Conservation (phyloP, 1,140 invertebrate genomes). For the Drosophila ananassae region DNA sequence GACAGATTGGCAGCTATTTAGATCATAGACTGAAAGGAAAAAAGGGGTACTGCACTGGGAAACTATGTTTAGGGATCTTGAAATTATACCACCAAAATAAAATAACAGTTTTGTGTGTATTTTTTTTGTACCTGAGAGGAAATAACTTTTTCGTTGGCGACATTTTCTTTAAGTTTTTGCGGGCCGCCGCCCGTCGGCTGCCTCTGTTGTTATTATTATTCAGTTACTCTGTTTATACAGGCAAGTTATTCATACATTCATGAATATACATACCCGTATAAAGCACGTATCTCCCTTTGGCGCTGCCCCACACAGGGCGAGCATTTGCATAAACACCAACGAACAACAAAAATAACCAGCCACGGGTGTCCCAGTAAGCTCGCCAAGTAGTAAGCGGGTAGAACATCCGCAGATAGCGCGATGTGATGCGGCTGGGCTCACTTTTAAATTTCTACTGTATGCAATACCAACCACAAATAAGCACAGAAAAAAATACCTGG, state of each 20-base stretch:
- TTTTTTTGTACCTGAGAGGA: slow-evolving; percentile 43
- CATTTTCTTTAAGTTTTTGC: slow-evolving; percentile 54
- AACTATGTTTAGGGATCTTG: neutral
- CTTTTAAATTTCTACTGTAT: slow-evolving; percentile 79
- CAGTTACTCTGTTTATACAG: slow-evolving; percentile 79
- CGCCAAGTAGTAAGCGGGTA: slow-evolving; percentile 33
- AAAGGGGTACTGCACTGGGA: too few relatives aligned
- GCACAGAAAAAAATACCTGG: slow-evolving; percentile 11
- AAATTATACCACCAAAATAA: neutral
- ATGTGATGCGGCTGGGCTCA: slow-evolving; percentile 70
- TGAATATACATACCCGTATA: slow-evolving; percentile 65
- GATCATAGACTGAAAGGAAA: neutral
- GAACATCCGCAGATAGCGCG: slow-evolving; percentile 69
- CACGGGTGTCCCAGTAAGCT: slow-evolving; percentile 20
- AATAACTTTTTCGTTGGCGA: slow-evolving; percentile 64
- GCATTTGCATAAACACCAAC: slow-evolving; percentile 78
- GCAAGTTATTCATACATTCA: slow-evolving; percentile 79
- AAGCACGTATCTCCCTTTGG: slow-evolving; percentile 75
- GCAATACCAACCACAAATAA: slow-evolving; percentile 5
- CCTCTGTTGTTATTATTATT: slow-evolving; percentile 74
- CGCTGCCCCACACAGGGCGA: slow-evolving; percentile 65
- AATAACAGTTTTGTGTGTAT: neutral
- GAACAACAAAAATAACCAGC: slow-evolving; percentile 51
- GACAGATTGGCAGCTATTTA: slow-evolving; percentile 10
- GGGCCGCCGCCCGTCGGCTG: slow-evolving; percentile 25